phyloP scores from a whole-genome alignment of 2,113 vertebrate species.

The Eulemur rufifrons region DNA sequence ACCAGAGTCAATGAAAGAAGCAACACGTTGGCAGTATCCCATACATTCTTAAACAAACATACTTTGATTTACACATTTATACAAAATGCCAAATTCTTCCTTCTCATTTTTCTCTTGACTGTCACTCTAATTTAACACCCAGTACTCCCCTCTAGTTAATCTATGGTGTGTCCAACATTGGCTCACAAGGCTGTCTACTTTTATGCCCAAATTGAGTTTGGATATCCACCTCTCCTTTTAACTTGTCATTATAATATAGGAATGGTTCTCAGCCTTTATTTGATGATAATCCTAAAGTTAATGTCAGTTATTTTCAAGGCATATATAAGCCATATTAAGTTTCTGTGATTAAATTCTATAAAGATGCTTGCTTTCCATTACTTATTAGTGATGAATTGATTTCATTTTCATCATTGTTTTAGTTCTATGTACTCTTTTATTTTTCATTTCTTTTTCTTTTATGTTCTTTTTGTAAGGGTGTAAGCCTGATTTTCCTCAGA shows the following conservation, averaged over 20 bases:
- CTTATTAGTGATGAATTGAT: not conserved
- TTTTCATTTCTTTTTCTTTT: not conserved
- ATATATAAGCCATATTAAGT: not conserved
- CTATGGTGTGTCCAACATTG: not conserved
- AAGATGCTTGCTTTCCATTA: not conserved
- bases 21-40: no score
- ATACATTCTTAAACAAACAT: not conserved
- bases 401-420: not conserved
- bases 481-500: not conserved
- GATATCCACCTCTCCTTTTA: not conserved
- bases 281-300: not conserved
- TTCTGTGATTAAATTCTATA: not conserved
- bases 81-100: not conserved
- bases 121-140: not conserved
- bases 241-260: not conserved
- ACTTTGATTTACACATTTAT: not conserved
- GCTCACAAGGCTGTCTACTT: not conserved
- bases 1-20: not conserved
- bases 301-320: not conserved
- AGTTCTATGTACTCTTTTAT: not conserved
- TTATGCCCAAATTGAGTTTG: not conserved
- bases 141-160: not conserved
- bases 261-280: not conserved
- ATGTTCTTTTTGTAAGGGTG: not conserved
- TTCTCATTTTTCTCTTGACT: not conserved